Base-by-base conservation (phyloP, 2,797 vertebrate species). In the Macroramphosus scolopax region DNA sequence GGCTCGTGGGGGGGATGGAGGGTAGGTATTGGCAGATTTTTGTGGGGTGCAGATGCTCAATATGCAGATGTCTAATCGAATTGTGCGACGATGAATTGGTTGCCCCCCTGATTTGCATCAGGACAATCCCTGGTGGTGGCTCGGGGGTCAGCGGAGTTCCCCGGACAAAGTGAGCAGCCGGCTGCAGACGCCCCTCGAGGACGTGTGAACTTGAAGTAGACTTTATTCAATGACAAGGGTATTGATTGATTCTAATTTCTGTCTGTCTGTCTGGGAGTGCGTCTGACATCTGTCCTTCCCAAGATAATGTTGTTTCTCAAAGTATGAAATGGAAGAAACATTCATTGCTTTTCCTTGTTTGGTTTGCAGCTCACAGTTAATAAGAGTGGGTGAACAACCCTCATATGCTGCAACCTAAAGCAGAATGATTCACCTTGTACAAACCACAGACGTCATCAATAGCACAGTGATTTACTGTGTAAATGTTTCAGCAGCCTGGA, bases 41-140 rank as follows among this genome's bases (percentile, higher is more conserved):
- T 33, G 63, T 78, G 75, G 77, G 80, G 72, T 86, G 83, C 89
- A 90, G 89, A 90, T 91, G 89, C 88, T 88, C 85, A 87, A 88
- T 89, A 87, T 89, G 88, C 88, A 88, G 88, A 88, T 89, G 87
- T 85, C 87, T 87, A 84, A 91, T 89, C 83, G 78, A 89, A 90
- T 88, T 86, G 83, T 82, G 80, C 54, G 43, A 69, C 83, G 51
- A 77, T 88, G 81, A 88, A 88, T 88, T 77, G 84, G 76, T 68
- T 51, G 73, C 64, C 71, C 33, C 66, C 63, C 81, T 80, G 68
- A 88, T 90, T 90, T 85, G 85, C 88, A 90, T 91, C 36, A 63
- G 79, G 75, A 89, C 87, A 90, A 89, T 86, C 80, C 67, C 57
- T 5, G 33, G 80, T 80, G 22, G 74, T 33, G 78, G 77, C 81